Conservation (phyloP, 2,797 vertebrate species). For the Myotis planiceps region DNA sequence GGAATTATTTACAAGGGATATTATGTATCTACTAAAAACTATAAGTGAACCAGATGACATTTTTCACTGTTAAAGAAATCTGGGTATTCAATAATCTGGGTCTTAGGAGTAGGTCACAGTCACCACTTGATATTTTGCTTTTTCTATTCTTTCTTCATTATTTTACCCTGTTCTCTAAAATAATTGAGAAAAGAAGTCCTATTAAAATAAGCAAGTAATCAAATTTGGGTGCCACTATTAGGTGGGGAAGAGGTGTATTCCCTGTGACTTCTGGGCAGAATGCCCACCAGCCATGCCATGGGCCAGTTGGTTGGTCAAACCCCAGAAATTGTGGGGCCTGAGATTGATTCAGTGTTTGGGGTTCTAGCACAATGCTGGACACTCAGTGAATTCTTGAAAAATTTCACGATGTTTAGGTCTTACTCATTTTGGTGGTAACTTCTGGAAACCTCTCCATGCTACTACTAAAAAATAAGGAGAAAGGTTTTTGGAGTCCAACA, state of each 20-base stretch:
- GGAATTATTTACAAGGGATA: background rate
- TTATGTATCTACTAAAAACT: constrained; percentile 27
- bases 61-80: constrained; percentile 5
- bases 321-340: background rate
- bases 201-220: background rate
- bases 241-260: background rate
- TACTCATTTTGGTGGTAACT: background rate
- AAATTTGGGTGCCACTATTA: background rate
- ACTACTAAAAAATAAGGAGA: background rate
- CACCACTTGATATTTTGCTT: background rate
- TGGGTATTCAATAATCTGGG: background rate
- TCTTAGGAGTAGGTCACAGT: background rate
- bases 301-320: background rate
- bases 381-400: background rate
- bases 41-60: background rate
- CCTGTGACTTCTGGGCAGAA: background rate
- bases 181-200: background rate
- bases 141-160: background rate
- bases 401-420: background rate
- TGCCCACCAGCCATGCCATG: rapidly evolving
- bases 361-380: background rate
- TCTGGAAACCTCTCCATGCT: background rate
- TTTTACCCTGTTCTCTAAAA: background rate
- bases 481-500: background rate
- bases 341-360: background rate